Conservation (phyloP, 2,113 vertebrate genomes). For the Entelurus aequoreus region DNA sequence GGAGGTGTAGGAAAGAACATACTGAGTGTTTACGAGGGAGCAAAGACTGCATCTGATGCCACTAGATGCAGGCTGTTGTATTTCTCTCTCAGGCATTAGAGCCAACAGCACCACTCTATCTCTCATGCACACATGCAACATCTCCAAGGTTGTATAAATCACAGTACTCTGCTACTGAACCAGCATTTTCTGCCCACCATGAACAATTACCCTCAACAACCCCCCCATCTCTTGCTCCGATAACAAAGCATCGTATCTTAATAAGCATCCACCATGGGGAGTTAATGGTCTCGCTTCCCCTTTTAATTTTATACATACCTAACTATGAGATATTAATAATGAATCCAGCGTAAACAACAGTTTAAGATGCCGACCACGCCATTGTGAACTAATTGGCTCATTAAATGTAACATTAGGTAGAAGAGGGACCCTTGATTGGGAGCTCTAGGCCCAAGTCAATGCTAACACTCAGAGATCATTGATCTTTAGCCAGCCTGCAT, state of each 20-base stretch:
- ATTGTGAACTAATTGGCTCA: constrained; percentile 80
- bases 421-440: constrained; percentile 71
- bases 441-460: constrained; percentile 70
- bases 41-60: constrained; percentile 47
- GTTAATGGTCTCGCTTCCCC: constrained; percentile 75
- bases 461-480: constrained; percentile 71
- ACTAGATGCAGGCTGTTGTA: constrained; percentile 47
- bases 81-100: constrained; percentile 56
- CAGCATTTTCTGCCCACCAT: constrained; percentile 69
- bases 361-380: constrained; percentile 77
- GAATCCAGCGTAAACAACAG: constrained; percentile 78
- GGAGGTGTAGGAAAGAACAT: constrained; percentile 26
- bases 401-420: constrained; percentile 79
- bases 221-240: constrained; percentile 61
- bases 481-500: constrained; percentile 70
- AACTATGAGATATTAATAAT: constrained; percentile 81
- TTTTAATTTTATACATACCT: constrained; percentile 82
- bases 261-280: constrained; percentile 76
- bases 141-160: constrained; percentile 73
- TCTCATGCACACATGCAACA: constrained; percentile 54
- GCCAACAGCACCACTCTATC: constrained; percentile 56
- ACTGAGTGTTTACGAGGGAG: constrained; percentile 41
- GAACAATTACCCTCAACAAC: constrained; percentile 76
- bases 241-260: constrained; percentile 76
- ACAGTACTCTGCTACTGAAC: constrained; percentile 63